Evolutionary conservation across 2,113 vertebrate genomes (phyloP), one percentile per base, ranked within the genome.

Genomic region (Lamprologus ornatipinnis): DNA sequence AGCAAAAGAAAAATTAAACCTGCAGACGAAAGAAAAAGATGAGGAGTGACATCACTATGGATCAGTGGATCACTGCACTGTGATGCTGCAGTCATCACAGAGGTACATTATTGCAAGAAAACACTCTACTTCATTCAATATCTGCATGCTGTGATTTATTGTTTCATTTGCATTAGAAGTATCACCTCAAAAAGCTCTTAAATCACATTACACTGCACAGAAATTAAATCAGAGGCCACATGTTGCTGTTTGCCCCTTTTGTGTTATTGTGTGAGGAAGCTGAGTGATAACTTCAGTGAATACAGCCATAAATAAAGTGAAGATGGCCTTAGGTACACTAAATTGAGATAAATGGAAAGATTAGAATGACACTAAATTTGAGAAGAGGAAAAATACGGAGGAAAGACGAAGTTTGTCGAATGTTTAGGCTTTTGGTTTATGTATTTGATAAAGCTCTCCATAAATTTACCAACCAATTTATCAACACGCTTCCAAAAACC

Each of bases 181-280:
- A 81, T 81, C 68, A 85, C 86, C 87, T 80, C 47, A 45, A 65
- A 86, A 91, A 75, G 65, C 83, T 75, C 85, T 33, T 83, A 75
- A 89, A 90, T 87, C 51, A 6, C 87, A 90, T 91, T 88, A 92
- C 73, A 83, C 40, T 26, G 9, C 53, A 45, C 8, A 84, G 80
- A 88, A 94, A 94, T 93, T 12, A 92, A 93, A 92, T 90, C 90
- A 87, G 68, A 81, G 75, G 80, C 84, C 57, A 63, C 40, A 23
- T 88, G 90, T 92, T 89, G 90, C 93, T 88, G 89, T 86, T 85
- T 84, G 82, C 28, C 53, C 10, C 31, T 94, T 93, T 88, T 86
- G 88, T 33, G 4, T 65, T 54, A 58, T 60, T 31, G 84, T 49
- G 19, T 47, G 79, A 90, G 54, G 81, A 47, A 54, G 51, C 81